These are phyloP conservation scores for Caretta caretta DNA, from an alignment of 2,113 vertebrate genomes.

Conservation along the genomic window DNA sequence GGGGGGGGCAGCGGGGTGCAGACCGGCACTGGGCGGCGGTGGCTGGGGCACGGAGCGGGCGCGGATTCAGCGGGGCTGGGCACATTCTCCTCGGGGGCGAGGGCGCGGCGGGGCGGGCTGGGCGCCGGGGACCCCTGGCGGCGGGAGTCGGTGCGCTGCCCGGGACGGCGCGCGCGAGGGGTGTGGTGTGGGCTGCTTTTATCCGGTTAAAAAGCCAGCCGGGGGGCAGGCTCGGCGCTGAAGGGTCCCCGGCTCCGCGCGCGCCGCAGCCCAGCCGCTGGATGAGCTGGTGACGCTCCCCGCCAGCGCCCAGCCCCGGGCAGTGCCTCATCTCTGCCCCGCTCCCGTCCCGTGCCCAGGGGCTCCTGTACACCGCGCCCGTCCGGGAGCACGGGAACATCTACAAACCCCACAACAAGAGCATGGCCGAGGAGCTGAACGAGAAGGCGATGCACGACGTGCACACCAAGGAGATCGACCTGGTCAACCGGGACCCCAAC, in stretches of 20 bases:
- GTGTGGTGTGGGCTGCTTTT: slow-evolving; percentile 69
- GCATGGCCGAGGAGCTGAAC: slow-evolving; percentile 92
- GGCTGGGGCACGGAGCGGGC: neutral
- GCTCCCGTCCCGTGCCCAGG: slow-evolving; percentile 77
- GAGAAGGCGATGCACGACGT: slow-evolving; percentile 90
- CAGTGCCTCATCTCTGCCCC: neutral
- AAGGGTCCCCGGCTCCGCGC: neutral
- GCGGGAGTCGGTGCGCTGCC: slow-evolving; percentile 63
- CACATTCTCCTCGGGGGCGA: neutral
- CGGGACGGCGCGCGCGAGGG: slow-evolving; percentile 81
- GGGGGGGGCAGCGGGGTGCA: neutral
- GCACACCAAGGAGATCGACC: slow-evolving; percentile 97
- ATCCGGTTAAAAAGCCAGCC: slow-evolving; percentile 73
- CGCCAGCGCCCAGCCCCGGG: neutral
- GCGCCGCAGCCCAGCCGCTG: neutral
- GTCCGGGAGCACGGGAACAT: slow-evolving; percentile 97
- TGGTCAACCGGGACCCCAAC: slow-evolving; percentile 96
- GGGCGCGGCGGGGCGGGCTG: neutral
- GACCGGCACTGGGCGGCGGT: neutral
- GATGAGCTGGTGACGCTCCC: neutral
- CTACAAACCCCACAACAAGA: slow-evolving; percentile 98
- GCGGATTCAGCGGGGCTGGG: neutral
- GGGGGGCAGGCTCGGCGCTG: slow-evolving; percentile 9
- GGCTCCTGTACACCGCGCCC: slow-evolving; percentile 91
- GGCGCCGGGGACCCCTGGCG: slow-evolving; percentile 87